Conservation (phyloP, 2,113 vertebrate species). For the Lonchura striata region DNA sequence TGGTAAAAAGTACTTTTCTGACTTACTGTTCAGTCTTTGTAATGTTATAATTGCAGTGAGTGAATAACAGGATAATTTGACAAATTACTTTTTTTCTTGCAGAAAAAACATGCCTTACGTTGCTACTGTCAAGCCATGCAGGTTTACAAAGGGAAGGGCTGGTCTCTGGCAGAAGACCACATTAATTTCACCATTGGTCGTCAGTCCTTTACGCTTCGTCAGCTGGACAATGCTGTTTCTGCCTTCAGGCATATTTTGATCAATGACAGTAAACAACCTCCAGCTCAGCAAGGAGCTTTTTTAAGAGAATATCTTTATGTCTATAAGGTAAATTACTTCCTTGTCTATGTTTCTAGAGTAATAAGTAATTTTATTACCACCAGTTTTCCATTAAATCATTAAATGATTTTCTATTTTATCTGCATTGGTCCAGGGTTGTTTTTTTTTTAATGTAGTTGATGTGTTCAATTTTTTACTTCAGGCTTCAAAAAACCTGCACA, state of each 20-base stretch:
- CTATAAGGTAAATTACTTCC: slow-evolving; percentile 81
- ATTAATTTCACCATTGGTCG: slow-evolving; percentile 98
- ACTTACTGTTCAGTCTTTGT: background rate
- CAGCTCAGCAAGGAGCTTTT: slow-evolving; percentile 92
- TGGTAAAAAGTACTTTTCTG: background rate
- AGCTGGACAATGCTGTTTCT: slow-evolving; percentile 87
- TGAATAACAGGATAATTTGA: background rate
- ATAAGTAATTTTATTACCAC: background rate
- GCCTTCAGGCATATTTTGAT: slow-evolving; percentile 95
- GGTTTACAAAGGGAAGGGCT: slow-evolving; percentile 94
- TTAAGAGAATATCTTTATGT: slow-evolving; percentile 97
- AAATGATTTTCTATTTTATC: background rate
- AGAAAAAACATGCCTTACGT: slow-evolving; percentile 93
- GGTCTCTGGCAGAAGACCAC: slow-evolving; percentile 96
- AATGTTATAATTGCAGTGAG: background rate
- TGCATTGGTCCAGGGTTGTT: background rate
- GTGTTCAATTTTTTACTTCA: background rate
- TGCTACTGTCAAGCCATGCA: slow-evolving; percentile 99
- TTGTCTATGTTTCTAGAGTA: background rate
- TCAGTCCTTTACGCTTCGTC: slow-evolving; percentile 90
- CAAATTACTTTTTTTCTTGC: background rate
- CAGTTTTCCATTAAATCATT: background rate
- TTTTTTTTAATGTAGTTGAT: background rate
- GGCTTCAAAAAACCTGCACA: background rate
- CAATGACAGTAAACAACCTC: slow-evolving; percentile 92